These are phyloP conservation scores for Montipora foliosa DNA, from an alignment of 64 coral and sea anemone genomes.

Conservation along the genomic window DNA sequence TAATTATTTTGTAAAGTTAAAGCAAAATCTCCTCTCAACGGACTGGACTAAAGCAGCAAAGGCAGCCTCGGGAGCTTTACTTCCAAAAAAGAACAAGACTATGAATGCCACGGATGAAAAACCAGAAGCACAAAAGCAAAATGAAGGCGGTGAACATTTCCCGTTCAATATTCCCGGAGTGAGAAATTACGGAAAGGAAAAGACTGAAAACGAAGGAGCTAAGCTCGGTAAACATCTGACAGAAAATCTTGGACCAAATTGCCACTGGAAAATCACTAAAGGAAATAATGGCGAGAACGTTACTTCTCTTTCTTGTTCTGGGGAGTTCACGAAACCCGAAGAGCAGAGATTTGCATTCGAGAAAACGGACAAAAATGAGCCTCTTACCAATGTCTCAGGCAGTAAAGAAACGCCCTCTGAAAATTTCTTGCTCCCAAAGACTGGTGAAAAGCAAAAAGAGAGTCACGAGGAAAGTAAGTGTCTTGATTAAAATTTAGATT, in stretches of 20 bases:
- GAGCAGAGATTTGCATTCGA: background rate
- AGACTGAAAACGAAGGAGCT: background rate
- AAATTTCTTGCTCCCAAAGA: background rate
- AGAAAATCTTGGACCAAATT: constrained; percentile 18
- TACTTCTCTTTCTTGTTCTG: constrained; percentile 13
- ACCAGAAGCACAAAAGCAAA: background rate
- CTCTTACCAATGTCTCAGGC: background rate
- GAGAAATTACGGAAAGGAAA: constrained; percentile 5
- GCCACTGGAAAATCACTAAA: constrained; percentile 23
- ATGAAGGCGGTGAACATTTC: background rate
- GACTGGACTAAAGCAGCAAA: background rate
- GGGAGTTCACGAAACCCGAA: constrained; percentile 11
- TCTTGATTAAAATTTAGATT: too few relatives aligned
- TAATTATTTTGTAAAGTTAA: background rate
- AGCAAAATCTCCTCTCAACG: background rate
- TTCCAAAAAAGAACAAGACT: background rate
- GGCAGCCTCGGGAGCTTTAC: background rate
- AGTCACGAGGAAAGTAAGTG: constrained; percentile 11
- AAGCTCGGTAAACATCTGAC: background rate
- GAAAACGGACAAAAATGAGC: background rate
- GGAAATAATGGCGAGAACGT: constrained; percentile 1
- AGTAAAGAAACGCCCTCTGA: background rate
- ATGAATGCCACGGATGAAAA: background rate
- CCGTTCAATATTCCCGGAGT: constrained; percentile 29
- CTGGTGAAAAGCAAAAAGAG: background rate